A percentile compares a stretch with the other conserved stretches of the same genome.
These are phyloP conservation scores for Sminthopsis crassicaudata DNA, from an alignment of 2,113 vertebrate species.

Conservation along the genomic window DNA sequence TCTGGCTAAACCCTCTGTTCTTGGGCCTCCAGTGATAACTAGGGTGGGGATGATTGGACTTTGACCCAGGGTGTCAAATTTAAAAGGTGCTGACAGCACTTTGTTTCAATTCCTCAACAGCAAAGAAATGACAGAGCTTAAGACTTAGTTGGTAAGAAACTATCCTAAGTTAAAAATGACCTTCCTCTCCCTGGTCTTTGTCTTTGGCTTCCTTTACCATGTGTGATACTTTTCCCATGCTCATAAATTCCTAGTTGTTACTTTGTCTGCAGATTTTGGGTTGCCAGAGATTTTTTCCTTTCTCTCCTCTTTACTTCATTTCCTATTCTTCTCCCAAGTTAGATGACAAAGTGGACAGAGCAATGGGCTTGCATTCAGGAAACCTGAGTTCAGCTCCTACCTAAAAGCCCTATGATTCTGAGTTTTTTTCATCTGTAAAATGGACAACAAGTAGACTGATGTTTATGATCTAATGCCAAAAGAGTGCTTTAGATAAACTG, in stretches of 20 bases:
- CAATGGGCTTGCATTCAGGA: background rate
- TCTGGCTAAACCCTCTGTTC: background rate
- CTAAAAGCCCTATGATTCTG: background rate
- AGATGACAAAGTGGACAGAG: background rate
- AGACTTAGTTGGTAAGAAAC: background rate
- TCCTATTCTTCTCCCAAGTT: background rate
- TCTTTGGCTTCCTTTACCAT: background rate
- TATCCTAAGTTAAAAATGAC: background rate
- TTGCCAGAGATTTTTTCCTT: background rate
- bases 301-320: background rate
- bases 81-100: background rate
- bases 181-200: background rate
- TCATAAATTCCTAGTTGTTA: background rate
- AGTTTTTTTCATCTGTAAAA: background rate
- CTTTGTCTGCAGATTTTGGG: background rate
- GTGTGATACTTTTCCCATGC: background rate
- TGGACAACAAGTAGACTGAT: background rate
- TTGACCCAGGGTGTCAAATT: background rate
- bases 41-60: background rate
- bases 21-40: background rate
- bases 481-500: background rate
- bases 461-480: background rate
- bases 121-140: background rate
- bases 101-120: background rate
- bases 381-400: background rate